These are phyloP conservation scores for Drosophila lacteicornis DNA, from an alignment of 1,140 invertebrate species.

Conservation along the genomic window DNA sequence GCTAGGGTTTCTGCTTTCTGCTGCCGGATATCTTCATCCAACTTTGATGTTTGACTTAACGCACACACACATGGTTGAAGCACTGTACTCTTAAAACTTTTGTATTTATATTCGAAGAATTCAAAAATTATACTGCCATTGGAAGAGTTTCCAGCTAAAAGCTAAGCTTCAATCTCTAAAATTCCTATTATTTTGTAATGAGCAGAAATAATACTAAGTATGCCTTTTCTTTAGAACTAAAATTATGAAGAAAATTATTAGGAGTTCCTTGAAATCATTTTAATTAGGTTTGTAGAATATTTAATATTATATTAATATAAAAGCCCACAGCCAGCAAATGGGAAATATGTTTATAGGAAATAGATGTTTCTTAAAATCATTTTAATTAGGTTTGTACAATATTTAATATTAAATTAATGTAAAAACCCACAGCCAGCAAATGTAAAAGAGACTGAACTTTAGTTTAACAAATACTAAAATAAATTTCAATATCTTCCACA, in stretches of 20 bases:
- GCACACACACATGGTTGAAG: background rate
- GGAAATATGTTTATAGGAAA: too few relatives aligned
- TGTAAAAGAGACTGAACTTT: too few relatives aligned
- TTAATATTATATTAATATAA: too few relatives aligned
- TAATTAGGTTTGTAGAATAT: background rate
- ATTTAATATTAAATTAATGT: background rate
- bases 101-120: slow-evolving; percentile 7
- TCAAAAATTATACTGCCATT: background rate
- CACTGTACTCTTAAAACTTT: slow-evolving; percentile 3
- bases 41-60: slow-evolving; percentile 34
- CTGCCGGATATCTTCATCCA: slow-evolving; percentile 29
- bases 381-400: background rate
- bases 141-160: too few relatives aligned
- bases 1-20: slow-evolving; percentile 13
- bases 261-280: background rate
- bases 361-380: too few relatives aligned
- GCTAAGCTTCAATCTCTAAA: background rate
- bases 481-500: background rate
- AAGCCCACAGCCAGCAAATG: too few relatives aligned
- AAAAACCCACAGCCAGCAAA: too few relatives aligned
- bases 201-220: background rate
- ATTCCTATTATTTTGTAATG: background rate
- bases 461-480: too few relatives aligned
- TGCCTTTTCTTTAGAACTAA: background rate
- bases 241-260: background rate